Evolutionary conservation across 2,113 vertebrate genomes (phyloP), one percentile per base, ranked within the genome.

Genomic region (Eclectus roratus): DNA sequence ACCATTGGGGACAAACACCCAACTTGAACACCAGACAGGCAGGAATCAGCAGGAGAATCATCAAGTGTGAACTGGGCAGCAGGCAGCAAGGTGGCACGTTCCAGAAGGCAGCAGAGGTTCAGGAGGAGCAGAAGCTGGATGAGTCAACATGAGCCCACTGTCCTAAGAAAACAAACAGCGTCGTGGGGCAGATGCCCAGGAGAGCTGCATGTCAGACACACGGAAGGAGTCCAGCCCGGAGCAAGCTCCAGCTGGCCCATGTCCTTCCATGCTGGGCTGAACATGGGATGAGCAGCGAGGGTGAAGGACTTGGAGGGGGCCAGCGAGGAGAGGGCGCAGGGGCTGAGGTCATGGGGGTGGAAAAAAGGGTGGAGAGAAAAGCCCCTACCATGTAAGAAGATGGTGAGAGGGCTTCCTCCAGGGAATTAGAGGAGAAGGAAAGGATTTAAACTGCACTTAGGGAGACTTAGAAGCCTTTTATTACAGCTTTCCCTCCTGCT

Each of bases 181-280:
- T 7, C 7, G 25, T 7, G 60, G 72, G 41, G 79, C 6, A 60
- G 46, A 23, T 17, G 66, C 33, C 64, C 55, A n/a, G 70, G 43
- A 76, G 18, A 4, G 3, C 70, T 6, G 35, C 2, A 3, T 7
- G 50, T 27, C 43, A 15, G 60, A 20, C 58, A 31, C 5, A 0
- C 1, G 78, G 31, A 43, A 10, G 18, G 35, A 71, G 65, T 7
- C 56, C 27, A 17, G 19, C 3, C 0, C 12, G 29, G 64, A 71
- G 65, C 28, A 16, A 33, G 78, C n/a, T 61, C 58, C 85, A 21
- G 65, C n/a, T 21, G 39, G 39, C 52, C 65, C 65, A 7, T 1
- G 7, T 1, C 49, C 1, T 24, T 10, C 35, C 28, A 1, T 7
- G 25, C 55, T 20, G 43, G 0, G 5, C 1, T 3, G 3, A 47